Evolutionary conservation across 1,140 invertebrate genomes (phyloP).

Genomic region (Sesamia nonagrioides): DNA sequence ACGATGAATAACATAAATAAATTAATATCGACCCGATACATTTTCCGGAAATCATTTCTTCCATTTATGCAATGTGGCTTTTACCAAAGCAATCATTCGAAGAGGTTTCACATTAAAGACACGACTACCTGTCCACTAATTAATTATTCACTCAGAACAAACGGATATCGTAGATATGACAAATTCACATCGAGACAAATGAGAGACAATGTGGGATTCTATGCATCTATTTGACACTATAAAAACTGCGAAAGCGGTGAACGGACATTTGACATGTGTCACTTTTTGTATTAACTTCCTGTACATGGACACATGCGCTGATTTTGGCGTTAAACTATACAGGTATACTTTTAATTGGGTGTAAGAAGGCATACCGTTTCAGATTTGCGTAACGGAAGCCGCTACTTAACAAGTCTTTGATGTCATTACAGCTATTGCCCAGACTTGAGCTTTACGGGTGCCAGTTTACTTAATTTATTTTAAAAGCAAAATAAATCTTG

Average conservation of each 20-base stretch:
- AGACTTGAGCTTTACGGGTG: neutral
- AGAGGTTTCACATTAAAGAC: neutral
- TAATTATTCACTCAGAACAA: neutral
- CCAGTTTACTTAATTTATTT: neutral
- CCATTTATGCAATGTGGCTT: too few relatives aligned
- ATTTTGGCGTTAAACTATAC: neutral
- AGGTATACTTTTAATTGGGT: neutral
- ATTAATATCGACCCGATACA: neutral
- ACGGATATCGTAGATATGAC: neutral
- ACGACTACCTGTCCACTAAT: neutral
- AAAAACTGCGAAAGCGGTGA: neutral
- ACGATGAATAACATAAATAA: constrained; percentile 1
- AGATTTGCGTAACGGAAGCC: neutral
- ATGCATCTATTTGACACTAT: neutral
- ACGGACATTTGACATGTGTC: constrained; percentile 17
- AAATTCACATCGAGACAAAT: neutral
- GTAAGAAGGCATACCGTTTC: neutral
- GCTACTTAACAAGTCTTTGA: neutral
- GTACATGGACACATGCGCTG: constrained; percentile 21
- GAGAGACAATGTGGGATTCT: neutral
- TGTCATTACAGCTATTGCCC: neutral
- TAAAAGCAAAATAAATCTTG: neutral
- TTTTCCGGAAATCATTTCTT: neutral
- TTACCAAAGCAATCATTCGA: neutral
- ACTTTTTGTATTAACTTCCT: constrained; percentile 28